Evolutionary conservation across 2,113 vertebrate genomes (phyloP).

Genomic region (Bos javanicus): DNA sequence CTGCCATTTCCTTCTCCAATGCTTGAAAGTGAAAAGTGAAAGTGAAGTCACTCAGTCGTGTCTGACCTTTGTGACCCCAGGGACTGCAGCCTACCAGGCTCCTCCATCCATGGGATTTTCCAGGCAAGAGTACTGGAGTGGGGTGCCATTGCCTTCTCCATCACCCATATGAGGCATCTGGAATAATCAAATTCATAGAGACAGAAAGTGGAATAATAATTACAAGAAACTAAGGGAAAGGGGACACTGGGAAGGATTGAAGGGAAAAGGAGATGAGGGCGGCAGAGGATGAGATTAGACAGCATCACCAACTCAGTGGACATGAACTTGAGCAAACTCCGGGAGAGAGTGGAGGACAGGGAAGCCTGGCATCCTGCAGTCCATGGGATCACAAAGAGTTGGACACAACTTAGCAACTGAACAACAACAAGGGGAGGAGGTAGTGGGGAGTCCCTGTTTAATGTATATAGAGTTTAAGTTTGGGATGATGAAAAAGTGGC

Average conservation of each 20-base stretch:
- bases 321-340: not conserved
- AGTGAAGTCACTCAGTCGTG: too few relatives aligned
- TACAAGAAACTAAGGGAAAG: not conserved
- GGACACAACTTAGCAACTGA: not conserved
- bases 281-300: not conserved
- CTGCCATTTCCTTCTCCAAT: too few relatives aligned
- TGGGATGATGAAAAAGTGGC: not conserved
- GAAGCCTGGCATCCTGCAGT: not conserved
- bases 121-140: too few relatives aligned
- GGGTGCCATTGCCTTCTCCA: too few relatives aligned
- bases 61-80: accelerated
- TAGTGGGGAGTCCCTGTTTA: not conserved
- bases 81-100: too few relatives aligned
- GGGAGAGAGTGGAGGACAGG: not conserved
- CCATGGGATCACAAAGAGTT: not conserved
- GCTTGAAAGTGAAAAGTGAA: too few relatives aligned
- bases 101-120: too few relatives aligned
- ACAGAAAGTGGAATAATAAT: not conserved
- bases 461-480: not conserved
- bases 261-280: not conserved
- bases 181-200: not conserved
- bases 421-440: not conserved
- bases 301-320: not conserved
- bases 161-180: not conserved
- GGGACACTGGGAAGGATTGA: not conserved